Base-by-base conservation (phyloP, 2,888 invertebrate genomes). In the Thymelicus lineola region DNA sequence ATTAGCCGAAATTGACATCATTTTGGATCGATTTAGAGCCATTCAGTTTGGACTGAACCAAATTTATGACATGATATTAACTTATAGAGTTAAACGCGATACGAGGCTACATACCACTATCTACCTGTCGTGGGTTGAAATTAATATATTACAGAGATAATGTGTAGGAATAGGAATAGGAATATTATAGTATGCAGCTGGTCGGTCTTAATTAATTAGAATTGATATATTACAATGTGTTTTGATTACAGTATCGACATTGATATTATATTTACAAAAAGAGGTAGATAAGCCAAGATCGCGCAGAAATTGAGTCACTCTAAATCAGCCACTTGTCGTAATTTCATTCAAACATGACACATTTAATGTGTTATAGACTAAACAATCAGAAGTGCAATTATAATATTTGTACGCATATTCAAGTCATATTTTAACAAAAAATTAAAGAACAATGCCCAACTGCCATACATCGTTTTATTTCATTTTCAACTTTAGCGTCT, bases 31-130 rank as follows among this genome's bases (percentile, higher is more conserved):
- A 66, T 66, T 66, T 66, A 58, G 46, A 66, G 42, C 46, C 66
- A 17, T 46, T 58, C 46, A 58, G 66, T 66, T 46, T 53, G 53
- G 35, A 46, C 66, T 17, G 58, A 45, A 58, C 17, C 57, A 46
- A 66, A 66, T 58, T 66, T 66, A 66, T 58, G 42, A 28, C 57
- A 58, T 46, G 53, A 66, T 67, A 60, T 60, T 60, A 60, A 60
- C 53, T 67, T 66, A 66, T 66, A 59, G 53, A 53, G 53, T 53
- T 20, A 53, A 53, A 53, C 20, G 20, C 53, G 20, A 53, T 20
- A 53, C 53, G 53, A 53, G 17, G 10, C 9, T 20, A 53, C 53
- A 53, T 53, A 53, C 53, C 20, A 5, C 28, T 53, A 53, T 53
- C 10, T 53, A 53, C 9, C n/a, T 53, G 53, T 20, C 53, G 53